Evolutionary conservation across 92 coral and sea anemone genomes (phyloP), one percentile per base, ranked within the genome.

Genomic region (Micromussa lordhowensis): DNA sequence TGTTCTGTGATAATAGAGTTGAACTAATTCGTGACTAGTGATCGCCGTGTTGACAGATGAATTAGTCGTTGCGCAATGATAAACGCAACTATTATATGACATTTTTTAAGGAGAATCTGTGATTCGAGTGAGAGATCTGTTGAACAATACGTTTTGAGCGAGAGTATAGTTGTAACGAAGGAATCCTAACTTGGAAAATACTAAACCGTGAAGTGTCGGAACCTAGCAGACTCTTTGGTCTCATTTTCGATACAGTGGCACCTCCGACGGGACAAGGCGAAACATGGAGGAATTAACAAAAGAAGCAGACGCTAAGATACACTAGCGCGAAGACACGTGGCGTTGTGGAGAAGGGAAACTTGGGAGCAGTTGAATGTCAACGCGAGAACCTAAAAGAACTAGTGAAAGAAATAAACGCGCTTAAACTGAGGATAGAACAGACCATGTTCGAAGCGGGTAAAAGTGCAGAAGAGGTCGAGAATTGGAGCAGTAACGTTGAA

Each of bases 401-500:
- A n/a, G 40, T 51, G 30, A 40, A 58, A 31, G 48, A 57, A 38
- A 51, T 49, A 6, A 16, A 38, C 30, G 64, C 12, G 30, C n/a
- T 44, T 7, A 82, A 32, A 59, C 57, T 82, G 79, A 1, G 78
- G 78, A 63, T n/a, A 17, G 22, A 38, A 54, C 84, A 48, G 58
- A 24, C 71, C 15, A 82, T 31, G 79, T 75, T 75, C 79, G 54
- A 75, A 28, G 91, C 31, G 3, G 55, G 79, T 53, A 38, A 35
- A 75, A 40, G n/a, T 5, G 26, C 79, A 34, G 79, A 75, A 75
- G 48, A 75, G 22, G 79, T 75, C 9, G 79, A 3, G 26, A 18
- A 75, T 7, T 75, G 79, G 79, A 75, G 51, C 55, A 19, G 5
- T 15, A 16, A 28, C 22, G 36, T 75, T 13, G 79, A 75, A 16